phyloP scores from a whole-genome alignment of 1,140 invertebrate genomes.

The Anoplophora glabripennis region DNA sequence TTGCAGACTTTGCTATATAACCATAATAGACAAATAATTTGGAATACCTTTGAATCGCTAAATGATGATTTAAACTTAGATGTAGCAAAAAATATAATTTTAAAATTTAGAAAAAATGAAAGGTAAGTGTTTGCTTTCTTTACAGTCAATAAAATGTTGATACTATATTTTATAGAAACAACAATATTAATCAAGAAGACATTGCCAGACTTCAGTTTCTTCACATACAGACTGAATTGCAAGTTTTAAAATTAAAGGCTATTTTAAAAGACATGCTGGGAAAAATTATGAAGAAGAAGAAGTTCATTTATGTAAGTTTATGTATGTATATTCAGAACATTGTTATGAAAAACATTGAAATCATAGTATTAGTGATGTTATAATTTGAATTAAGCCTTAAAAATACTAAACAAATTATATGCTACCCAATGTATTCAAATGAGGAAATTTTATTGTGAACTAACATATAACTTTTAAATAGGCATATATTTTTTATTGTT shows the following conservation, averaged over 20 bases:
- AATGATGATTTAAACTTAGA: conserved; percentile 1
- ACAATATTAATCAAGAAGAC: conserved; percentile 9
- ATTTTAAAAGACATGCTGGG: conserved; percentile 7
- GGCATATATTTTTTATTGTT: too few species aligned
- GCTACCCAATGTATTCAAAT: too few species aligned
- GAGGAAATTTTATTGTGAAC: too few species aligned
- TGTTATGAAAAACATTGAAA: too few species aligned
- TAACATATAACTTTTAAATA: too few species aligned
- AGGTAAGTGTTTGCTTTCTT: conserved; percentile 6
- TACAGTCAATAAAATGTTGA: background rate
- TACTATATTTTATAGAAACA: conserved; percentile 9
- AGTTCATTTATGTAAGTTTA: conserved; percentile 7
- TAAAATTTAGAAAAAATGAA: background rate
- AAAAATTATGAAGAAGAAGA: conserved; percentile 13
- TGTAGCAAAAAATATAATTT: background rate
- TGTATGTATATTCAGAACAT: background rate
- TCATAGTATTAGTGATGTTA: too few species aligned
- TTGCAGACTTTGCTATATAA: conserved; percentile 10
- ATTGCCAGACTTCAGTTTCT: conserved; percentile 10
- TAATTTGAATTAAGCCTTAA: too few species aligned
- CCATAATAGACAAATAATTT: conserved; percentile 11
- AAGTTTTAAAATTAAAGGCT: conserved; percentile 14
- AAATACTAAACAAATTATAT: too few species aligned
- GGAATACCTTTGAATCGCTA: background rate
- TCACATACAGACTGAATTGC: conserved; percentile 17